A percentile compares a stretch with the other conserved stretches of the same genome.
Conservation (phyloP, 1,140 invertebrate genomes). For the Drosophila funebris region DNA sequence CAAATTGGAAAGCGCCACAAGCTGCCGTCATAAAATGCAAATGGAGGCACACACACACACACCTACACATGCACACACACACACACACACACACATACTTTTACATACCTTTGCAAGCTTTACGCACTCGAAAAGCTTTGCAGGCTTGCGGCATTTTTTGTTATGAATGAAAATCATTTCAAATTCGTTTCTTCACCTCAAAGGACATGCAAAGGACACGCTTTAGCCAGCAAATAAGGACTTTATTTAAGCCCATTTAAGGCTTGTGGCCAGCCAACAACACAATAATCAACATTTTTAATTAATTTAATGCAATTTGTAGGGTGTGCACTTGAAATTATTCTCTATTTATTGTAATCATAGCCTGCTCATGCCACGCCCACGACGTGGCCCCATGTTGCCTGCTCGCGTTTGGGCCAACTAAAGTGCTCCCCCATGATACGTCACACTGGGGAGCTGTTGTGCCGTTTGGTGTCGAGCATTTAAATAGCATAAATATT, state of each 20-base stretch:
- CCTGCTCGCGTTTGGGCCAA: background rate
- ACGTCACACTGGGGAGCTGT: background rate
- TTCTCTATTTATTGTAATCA: conserved; percentile 27
- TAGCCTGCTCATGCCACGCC: background rate
- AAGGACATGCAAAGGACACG: conserved; percentile 16
- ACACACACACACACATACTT: background rate
- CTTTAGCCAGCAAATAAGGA: background rate
- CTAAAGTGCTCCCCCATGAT: conserved; percentile 4
- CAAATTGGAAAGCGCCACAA: conserved; percentile 65
- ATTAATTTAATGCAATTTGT: conserved; percentile 46
- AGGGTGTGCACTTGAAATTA: background rate
- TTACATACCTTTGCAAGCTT: too few relatives aligned
- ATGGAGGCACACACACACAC: conserved; percentile 17
- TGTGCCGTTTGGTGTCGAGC: conserved; percentile 3
- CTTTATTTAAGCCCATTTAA: conserved; percentile 30
- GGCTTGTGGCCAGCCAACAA: background rate
- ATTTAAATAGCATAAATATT: conserved; percentile 32
- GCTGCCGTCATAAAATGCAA: conserved; percentile 72
- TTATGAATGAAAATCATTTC: conserved; percentile 65
- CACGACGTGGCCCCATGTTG: background rate
- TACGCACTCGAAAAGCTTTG: conserved; percentile 59
- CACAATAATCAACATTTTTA: conserved; percentile 15
- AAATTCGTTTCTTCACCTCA: conserved; percentile 8
- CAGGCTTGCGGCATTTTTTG: conserved; percentile 28
- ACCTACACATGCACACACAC: background rate